phyloP scores from a whole-genome alignment of 2,113 vertebrate species.

The Parotia lawesii region DNA sequence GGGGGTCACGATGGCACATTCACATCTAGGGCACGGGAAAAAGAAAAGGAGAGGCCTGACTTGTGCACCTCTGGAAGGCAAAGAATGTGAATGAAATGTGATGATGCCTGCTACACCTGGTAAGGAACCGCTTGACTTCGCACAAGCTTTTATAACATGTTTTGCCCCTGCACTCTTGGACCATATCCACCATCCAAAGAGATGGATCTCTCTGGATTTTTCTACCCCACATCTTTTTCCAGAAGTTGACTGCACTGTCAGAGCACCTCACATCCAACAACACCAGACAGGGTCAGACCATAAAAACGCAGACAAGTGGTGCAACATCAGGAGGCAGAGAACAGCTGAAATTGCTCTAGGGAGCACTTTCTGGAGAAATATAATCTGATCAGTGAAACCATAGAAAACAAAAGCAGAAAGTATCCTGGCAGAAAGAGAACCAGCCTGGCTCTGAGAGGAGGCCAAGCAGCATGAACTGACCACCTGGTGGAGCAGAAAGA shows the following conservation, averaged over 20 bases:
- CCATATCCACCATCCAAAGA: background rate
- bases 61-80: background rate
- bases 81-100: background rate
- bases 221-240: background rate
- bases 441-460: background rate
- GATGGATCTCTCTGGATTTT: background rate
- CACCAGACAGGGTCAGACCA: background rate
- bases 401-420: background rate
- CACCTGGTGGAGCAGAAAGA: background rate
- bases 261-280: background rate
- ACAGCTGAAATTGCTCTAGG: background rate
- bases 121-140: background rate
- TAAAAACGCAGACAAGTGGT: background rate
- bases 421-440: background rate
- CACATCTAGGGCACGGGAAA: background rate
- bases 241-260: background rate
- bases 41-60: background rate
- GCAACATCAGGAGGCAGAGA: background rate
- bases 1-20: background rate
- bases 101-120: background rate
- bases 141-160: background rate
- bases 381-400: background rate
- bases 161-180: background rate
- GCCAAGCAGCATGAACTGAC: background rate
- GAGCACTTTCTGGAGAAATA: background rate